Evolutionary conservation across 2,797 vertebrate genomes (phyloP).

Genomic region (Taenioides sp.): DNA sequence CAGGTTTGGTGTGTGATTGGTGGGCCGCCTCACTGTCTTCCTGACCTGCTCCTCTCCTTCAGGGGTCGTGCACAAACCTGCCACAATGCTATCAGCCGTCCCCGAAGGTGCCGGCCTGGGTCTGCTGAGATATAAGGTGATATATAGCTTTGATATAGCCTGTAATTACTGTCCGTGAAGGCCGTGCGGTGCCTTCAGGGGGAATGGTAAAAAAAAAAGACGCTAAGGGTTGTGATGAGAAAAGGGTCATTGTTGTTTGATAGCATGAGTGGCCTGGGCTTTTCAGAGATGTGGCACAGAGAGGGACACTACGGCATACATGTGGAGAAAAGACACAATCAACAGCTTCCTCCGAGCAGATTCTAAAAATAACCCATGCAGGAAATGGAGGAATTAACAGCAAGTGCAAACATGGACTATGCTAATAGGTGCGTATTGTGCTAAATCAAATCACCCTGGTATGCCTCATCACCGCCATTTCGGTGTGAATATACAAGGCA

Average conservation of each 20-base stretch:
- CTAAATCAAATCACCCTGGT: slow-evolving; percentile 38
- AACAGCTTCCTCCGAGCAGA: slow-evolving; percentile 31
- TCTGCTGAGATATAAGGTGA: slow-evolving; percentile 71
- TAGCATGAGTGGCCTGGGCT: slow-evolving; percentile 35
- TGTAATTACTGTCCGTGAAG: slow-evolving; percentile 78
- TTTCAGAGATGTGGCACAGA: slow-evolving; percentile 28
- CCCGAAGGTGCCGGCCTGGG: slow-evolving; percentile 63
- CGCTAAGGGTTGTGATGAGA: slow-evolving; percentile 58
- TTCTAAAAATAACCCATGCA: slow-evolving; percentile 39
- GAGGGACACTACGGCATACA: slow-evolving; percentile 27
- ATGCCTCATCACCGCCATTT: slow-evolving; percentile 33
- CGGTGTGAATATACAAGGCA: background rate
- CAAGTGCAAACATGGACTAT: slow-evolving; percentile 14
- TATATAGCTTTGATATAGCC: slow-evolving; percentile 78
- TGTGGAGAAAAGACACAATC: slow-evolving; percentile 14
- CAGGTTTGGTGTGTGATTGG: slow-evolving; percentile 9
- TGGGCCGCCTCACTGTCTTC: slow-evolving; percentile 17
- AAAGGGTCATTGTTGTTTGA: slow-evolving; percentile 63
- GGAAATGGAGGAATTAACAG: slow-evolving; percentile 25
- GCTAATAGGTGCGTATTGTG: slow-evolving; percentile 46
- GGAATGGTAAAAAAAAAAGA: slow-evolving; percentile 31
- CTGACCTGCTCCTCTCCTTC: slow-evolving; percentile 69
- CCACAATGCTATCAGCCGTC: slow-evolving; percentile 73
- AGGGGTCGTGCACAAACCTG: slow-evolving; percentile 61
- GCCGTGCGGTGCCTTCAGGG: slow-evolving; percentile 61